phyloP scores from a whole-genome alignment of 2,797 vertebrate species.

The Avahi laniger region DNA sequence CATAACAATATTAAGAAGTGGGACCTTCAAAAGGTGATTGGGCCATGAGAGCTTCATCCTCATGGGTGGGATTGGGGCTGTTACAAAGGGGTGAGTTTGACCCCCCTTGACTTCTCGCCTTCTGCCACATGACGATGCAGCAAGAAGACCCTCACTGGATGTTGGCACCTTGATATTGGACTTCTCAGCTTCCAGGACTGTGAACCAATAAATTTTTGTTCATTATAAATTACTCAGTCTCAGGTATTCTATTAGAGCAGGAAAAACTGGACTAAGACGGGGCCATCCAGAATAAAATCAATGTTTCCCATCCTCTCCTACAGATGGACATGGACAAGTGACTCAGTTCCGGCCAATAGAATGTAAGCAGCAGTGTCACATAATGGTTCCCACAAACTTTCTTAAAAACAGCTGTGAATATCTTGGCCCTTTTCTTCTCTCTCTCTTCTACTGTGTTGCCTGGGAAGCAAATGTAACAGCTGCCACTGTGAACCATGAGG shows the following conservation, averaged over 20 bases:
- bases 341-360: neutral
- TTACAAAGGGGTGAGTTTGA: neutral
- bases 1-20: neutral
- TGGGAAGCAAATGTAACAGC: slow-evolving; percentile 4
- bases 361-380: neutral
- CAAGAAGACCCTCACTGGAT: neutral
- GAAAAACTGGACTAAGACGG: neutral
- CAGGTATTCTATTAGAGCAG: neutral
- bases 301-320: neutral
- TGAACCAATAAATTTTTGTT: neutral
- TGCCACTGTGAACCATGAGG: neutral
- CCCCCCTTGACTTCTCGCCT: neutral
- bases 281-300: slow-evolving; percentile 9
- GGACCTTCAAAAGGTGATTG: neutral
- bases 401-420: neutral
- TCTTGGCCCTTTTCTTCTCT: neutral
- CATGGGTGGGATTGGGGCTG: too few species aligned
- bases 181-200: neutral
- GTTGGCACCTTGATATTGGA: neutral
- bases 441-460: neutral
- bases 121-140: neutral
- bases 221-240: neutral
- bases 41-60: too few species aligned
- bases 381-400: neutral
- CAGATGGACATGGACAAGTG: neutral